Percentiles rank a stretch among this genome's conserved stretches.
Evolutionary conservation across 2,888 invertebrate genomes (phyloP).

Genomic region (Belgica antarctica): DNA sequence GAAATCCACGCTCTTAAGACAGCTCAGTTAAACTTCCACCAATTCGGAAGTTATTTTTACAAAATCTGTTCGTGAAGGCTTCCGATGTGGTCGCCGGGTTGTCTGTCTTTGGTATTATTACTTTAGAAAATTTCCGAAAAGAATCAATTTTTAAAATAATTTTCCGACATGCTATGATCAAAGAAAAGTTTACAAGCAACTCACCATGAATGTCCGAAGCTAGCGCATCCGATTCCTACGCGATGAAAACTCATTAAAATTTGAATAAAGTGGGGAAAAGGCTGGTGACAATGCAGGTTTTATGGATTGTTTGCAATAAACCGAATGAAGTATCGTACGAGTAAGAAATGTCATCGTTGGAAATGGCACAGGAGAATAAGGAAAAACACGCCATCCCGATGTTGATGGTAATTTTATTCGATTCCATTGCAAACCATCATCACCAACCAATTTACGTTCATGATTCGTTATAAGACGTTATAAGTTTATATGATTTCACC

Average conservation of each 20-base stretch:
- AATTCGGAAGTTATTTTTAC: too few species aligned
- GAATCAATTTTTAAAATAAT: too few species aligned
- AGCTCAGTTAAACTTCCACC: too few species aligned
- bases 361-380: too few species aligned
- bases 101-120: too few species aligned
- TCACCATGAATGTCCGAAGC: conserved; percentile 26
- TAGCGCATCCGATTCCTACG: conserved; percentile 30
- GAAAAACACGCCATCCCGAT: conserved; percentile 22
- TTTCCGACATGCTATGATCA: too few species aligned
- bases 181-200: too few species aligned
- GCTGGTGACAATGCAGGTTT: not conserved
- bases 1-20: too few species aligned
- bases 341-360: not conserved
- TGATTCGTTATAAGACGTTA: not conserved
- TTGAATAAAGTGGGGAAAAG: not conserved
- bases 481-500: not conserved
- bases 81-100: too few species aligned
- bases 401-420: conserved; percentile 32
- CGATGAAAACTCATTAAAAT: not conserved
- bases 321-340: not conserved
- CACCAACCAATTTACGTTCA: conserved; percentile 23
- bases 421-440: not conserved
- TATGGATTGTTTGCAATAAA: too few species aligned
- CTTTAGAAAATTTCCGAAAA: too few species aligned
- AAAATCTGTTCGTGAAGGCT: too few species aligned